Evolutionary conservation across 2,888 invertebrate genomes (phyloP).

Genomic region (Heteropelma amictum): DNA sequence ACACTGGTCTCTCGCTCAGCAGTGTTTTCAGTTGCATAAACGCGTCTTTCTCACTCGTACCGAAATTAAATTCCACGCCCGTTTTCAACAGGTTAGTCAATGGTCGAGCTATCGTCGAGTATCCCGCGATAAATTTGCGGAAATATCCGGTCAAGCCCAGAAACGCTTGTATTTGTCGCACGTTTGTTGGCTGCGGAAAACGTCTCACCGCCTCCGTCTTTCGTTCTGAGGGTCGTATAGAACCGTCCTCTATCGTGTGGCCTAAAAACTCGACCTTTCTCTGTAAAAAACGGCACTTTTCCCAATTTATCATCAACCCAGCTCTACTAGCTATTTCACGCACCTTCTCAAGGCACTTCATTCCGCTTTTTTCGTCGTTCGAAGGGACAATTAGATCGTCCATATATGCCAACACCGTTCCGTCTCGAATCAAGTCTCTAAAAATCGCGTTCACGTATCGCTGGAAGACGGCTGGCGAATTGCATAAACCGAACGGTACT

Average conservation of each 20-base stretch:
- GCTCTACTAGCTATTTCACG: constrained; percentile 50
- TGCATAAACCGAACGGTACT: constrained; percentile 59
- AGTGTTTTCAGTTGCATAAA: constrained; percentile 46
- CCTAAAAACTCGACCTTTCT: constrained; percentile 57
- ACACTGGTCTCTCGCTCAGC: constrained; percentile 18
- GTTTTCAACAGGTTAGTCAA: constrained; percentile 33
- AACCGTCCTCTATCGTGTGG: constrained; percentile 34
- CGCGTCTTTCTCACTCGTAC: constrained; percentile 22
- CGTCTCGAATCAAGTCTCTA: constrained; percentile 27
- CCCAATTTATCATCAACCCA: constrained; percentile 58
- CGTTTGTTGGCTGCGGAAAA: constrained; percentile 51
- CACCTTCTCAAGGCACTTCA: constrained; percentile 44
- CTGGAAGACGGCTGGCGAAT: constrained; percentile 58
- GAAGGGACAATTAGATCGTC: constrained; percentile 57
- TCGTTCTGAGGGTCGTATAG: constrained; percentile 48
- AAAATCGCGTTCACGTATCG: background rate
- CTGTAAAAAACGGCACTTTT: constrained; percentile 56
- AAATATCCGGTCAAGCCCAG: constrained; percentile 56
- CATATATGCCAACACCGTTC: constrained; percentile 47
- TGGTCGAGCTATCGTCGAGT: constrained; percentile 20
- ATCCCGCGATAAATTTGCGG: constrained; percentile 53
- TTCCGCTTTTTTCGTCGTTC: constrained; percentile 17
- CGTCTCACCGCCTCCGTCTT: constrained; percentile 39
- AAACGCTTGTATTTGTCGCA: constrained; percentile 53
- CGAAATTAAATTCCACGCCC: constrained; percentile 34